Conservation (phyloP, 2,113 vertebrate genomes). For the Australoheros scitulus region DNA sequence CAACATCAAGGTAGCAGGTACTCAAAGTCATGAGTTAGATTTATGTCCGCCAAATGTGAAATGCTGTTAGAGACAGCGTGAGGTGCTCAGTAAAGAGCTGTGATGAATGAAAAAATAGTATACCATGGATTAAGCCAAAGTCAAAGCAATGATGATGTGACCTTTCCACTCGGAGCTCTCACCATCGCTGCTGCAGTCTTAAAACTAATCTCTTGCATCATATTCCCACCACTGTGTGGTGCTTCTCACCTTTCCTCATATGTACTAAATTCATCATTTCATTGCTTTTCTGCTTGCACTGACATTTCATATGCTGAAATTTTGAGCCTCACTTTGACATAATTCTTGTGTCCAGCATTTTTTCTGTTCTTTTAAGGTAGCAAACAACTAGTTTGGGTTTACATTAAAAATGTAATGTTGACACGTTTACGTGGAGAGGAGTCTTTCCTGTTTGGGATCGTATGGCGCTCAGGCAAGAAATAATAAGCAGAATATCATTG, state of each 20-base stretch:
- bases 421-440: not conserved
- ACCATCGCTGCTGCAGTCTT: not conserved
- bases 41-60: not conserved
- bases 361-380: not conserved
- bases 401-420: not conserved
- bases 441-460: not conserved
- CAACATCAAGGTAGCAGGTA: not conserved
- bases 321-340: not conserved
- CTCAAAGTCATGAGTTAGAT: not conserved
- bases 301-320: not conserved
- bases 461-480: not conserved
- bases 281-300: no score
- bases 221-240: not conserved
- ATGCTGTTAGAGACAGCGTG: not conserved
- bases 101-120: not conserved
- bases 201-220: slow-evolving; percentile 20
- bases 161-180: slow-evolving; percentile 16
- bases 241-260: not conserved
- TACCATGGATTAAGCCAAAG: slow-evolving; percentile 28
- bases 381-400: not conserved
- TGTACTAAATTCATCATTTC: not conserved
- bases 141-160: slow-evolving; percentile 6
- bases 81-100: not conserved
- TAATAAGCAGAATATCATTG: not conserved
- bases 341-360: not conserved